Evolutionary conservation across 2,113 vertebrate genomes (phyloP).

Genomic region (Echinops telfairi): DNA sequence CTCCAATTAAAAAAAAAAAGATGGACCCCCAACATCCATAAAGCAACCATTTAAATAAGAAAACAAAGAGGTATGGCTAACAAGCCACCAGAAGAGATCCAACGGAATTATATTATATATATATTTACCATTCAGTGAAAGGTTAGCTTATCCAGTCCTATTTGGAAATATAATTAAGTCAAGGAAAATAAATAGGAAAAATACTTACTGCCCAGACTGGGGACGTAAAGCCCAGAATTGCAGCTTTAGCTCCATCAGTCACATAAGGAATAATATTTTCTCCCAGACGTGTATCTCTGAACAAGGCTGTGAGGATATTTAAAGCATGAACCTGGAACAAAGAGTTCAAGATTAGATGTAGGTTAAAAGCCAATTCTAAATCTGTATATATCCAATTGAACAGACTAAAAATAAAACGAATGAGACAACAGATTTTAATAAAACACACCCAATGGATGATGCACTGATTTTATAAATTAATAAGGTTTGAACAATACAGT

Average conservation of each 20-base stretch:
- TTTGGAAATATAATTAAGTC: conserved; percentile 41
- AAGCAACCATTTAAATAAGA: conserved; percentile 41
- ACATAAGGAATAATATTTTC: conserved; percentile 96
- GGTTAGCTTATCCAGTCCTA: conserved; percentile 59
- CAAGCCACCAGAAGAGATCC: conserved; percentile 49
- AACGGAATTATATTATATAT: background rate
- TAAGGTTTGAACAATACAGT: conserved; percentile 16
- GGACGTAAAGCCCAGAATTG: conserved; percentile 96
- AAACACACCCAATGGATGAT: background rate
- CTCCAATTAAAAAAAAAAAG: too few relatives aligned
- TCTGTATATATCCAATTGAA: background rate
- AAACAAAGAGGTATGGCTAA: conserved; percentile 9
- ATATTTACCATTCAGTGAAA: conserved; percentile 29
- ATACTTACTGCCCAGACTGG: conserved; percentile 97
- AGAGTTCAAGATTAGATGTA: conserved; percentile 40
- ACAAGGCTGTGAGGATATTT: conserved; percentile 96
- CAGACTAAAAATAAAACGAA: conserved; percentile 19
- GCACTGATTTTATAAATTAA: background rate
- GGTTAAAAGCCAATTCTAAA: conserved; percentile 46
- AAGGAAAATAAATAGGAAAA: conserved; percentile 48
- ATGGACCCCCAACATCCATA: too few relatives aligned
- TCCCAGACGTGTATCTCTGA: conserved; percentile 95
- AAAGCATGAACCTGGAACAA: conserved; percentile 95
- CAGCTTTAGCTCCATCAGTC: conserved; percentile 94
- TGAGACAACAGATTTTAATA: conserved; percentile 41